phyloP scores from a whole-genome alignment of 1,140 invertebrate species.

The Protaetia brevitarsis region DNA sequence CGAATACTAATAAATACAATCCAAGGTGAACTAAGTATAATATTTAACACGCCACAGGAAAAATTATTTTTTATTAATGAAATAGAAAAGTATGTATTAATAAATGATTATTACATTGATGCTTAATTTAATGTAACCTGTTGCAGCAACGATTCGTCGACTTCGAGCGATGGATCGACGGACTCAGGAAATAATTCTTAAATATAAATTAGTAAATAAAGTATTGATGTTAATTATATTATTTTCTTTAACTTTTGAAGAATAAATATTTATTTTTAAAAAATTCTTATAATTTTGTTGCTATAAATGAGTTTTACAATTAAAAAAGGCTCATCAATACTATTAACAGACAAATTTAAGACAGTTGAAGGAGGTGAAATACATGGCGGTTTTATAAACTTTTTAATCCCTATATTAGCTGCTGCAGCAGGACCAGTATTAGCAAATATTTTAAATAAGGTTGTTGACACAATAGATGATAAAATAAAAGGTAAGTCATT shows the following conservation, averaged over 20 bases:
- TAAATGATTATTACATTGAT: conserved; percentile 7
- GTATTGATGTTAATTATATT: background rate
- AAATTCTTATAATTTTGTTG: background rate
- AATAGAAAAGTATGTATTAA: conserved; percentile 5
- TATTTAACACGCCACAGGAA: background rate
- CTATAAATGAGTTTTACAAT: background rate
- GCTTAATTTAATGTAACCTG: conserved; percentile 2
- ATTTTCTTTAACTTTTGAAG: background rate
- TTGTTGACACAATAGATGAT: background rate
- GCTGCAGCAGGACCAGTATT: background rate
- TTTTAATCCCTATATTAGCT: background rate
- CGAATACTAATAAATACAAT: background rate
- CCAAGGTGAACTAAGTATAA: background rate
- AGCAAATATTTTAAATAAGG: background rate
- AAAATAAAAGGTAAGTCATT: background rate
- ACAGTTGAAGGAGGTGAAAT: background rate
- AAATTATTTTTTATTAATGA: conserved; percentile 1
- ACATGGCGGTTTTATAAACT: background rate
- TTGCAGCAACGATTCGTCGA: background rate
- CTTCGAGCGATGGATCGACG: background rate
- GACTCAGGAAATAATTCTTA: background rate
- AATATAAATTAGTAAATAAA: too few relatives aligned
- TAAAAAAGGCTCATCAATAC: background rate
- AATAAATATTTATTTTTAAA: conserved; percentile 1
- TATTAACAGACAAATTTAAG: background rate